Base-by-base conservation (phyloP, 1,140 invertebrate genomes). In the Neodiprion fabricii region DNA sequence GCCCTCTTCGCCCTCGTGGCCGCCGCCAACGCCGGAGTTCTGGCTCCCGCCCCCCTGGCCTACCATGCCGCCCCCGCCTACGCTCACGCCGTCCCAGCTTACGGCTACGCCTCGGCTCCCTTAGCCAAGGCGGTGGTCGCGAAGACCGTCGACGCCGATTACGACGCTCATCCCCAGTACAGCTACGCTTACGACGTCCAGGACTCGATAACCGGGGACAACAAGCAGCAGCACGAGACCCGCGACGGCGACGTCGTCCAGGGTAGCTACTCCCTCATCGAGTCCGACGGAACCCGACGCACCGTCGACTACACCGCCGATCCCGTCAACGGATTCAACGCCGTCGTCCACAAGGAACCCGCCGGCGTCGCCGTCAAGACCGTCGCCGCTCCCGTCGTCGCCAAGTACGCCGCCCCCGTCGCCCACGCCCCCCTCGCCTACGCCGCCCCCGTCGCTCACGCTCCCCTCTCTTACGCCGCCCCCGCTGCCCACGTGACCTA, bases 221-320 rank as follows among this genome's bases (percentile, higher is more conserved):
- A 91, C 0, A 93, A 93, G 81, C 89, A 89, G 48, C 92, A 92
- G 70, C 91, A 91, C 83, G 92, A 93, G 83, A 87, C 89, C n/a
- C 89, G 92, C 72, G 88, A 91, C 79, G 90, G 91, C 77, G 90
- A 91, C 76, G 89, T 88, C 76, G 91, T 93, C 4, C 90, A 90
- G 66, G 92, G 92, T 67, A 91, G 92, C 82, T 94, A 93, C 85
- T 90, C 90, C 73, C 88, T 93, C n/a, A 89, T 93, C 23, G 92
- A 93, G 73, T 9, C 88, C 23, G 89, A 90, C 79, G 88, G 88
- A 66, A 83, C 85, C 11, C 83, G 87, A 14, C 77, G 89, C 72
- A 81, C 87, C 47, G 89, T 90, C 9, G 85, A 89, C 73, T 89
- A 90, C 82, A 87, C 85, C 14, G 87, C 88, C 10, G 88, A 89